Conservation (phyloP, 2,888 invertebrate genomes). For the Limnephilus marmoratus region DNA sequence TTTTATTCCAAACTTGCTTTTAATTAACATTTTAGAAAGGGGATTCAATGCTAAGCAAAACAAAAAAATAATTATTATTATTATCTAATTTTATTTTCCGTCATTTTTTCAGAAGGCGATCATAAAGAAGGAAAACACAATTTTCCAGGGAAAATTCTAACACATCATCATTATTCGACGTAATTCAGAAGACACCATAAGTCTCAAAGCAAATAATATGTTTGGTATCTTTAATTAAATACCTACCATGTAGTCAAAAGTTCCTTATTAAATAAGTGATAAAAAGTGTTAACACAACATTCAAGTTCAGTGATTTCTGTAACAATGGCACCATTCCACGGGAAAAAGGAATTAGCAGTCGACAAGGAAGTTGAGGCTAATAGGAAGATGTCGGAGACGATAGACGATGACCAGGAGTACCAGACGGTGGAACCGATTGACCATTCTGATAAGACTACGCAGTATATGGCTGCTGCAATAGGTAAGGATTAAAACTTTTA, state of each 20-base stretch:
- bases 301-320: neutral
- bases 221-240: neutral
- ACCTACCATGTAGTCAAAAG: neutral
- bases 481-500: conserved; percentile 68
- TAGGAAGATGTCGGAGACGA: neutral
- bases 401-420: conserved; percentile 32
- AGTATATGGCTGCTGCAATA: conserved; percentile 75
- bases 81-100: no score
- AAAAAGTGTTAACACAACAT: neutral
- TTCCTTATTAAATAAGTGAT: neutral
- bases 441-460: conserved; percentile 73
- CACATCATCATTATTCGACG: no score
- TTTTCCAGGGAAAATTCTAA: no score
- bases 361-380: conserved; percentile 29
- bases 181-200: no score
- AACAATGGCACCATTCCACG: conserved; percentile 55
- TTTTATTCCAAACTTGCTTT: no score
- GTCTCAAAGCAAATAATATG: neutral
- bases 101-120: no score
- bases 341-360: conserved; percentile 19
- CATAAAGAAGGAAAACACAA: no score
- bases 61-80: no score
- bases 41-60: no score
- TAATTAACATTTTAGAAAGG: no score
- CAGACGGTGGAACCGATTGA: conserved; percentile 8